A percentile compares a stretch with the other conserved stretches of the same genome.
Conservation (phyloP, 2,888 invertebrate species). For the Lampropteryx suffumata region DNA sequence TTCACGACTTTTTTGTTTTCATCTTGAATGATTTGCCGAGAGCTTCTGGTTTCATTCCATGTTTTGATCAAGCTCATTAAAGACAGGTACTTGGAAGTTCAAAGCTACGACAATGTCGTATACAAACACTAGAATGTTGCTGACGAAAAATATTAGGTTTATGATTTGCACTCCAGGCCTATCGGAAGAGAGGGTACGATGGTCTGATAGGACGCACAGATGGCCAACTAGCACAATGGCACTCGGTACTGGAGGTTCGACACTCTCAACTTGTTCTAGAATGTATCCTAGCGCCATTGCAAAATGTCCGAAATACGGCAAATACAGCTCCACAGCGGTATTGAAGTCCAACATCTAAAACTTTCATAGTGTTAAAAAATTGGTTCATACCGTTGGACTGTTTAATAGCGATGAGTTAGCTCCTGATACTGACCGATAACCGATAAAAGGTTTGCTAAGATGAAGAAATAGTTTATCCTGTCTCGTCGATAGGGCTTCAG, state of each 20-base stretch:
- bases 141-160: slow-evolving; percentile 57
- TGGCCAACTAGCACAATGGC: slow-evolving; percentile 65
- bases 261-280: slow-evolving; percentile 56
- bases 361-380: too few relatives aligned
- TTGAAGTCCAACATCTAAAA: slow-evolving; percentile 46
- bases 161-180: slow-evolving; percentile 50
- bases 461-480: slow-evolving; percentile 41
- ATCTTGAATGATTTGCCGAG: neutral
- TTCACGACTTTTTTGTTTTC: neutral
- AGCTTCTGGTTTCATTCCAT: slow-evolving; percentile 17
- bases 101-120: slow-evolving; percentile 52
- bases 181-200: slow-evolving; percentile 46
- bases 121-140: slow-evolving; percentile 59
- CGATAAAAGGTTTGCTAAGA: slow-evolving; percentile 46
- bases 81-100: slow-evolving; percentile 29
- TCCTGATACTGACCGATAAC: slow-evolving; percentile 51
- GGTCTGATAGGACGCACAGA: slow-evolving; percentile 57
- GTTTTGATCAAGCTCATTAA: slow-evolving; percentile 24
- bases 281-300: slow-evolving; percentile 68
- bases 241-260: slow-evolving; percentile 62
- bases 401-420: slow-evolving; percentile 33
- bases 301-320: slow-evolving; percentile 61
- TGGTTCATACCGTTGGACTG: slow-evolving; percentile 15
- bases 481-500: slow-evolving; percentile 31
- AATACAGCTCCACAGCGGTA: slow-evolving; percentile 41